phyloP scores from a whole-genome alignment of 30 jellyfish, hydroid and myxozoan species.

The Cassiopea andromeda region DNA sequence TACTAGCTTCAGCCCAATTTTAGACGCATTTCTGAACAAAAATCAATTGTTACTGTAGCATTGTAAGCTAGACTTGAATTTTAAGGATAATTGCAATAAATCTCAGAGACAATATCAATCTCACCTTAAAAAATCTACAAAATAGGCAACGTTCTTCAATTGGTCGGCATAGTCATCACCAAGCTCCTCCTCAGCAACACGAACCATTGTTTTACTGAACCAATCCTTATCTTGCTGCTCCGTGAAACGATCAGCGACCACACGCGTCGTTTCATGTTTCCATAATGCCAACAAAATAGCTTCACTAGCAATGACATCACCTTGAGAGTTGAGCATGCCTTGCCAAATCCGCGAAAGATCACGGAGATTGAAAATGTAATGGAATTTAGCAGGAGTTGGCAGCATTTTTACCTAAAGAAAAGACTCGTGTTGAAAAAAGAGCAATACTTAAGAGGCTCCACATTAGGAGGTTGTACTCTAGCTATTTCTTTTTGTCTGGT shows the following conservation, averaged over 20 bases:
- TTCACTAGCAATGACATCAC: constrained; percentile 59
- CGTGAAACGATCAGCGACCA: constrained; percentile 79
- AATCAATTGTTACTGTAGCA: no score
- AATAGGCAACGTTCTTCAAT: constrained; percentile 59
- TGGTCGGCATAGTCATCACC: constrained; percentile 56
- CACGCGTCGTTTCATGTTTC: constrained; percentile 83
- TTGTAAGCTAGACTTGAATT: no score
- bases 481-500: no score
- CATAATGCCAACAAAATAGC: constrained; percentile 54
- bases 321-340: constrained; percentile 78
- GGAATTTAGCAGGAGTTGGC: constrained; percentile 88
- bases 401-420: constrained; percentile 71
- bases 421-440: not conserved
- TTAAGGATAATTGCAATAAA: no score
- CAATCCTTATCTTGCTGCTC: constrained; percentile 80
- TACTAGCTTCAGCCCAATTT: no score
- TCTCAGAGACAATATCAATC: not conserved
- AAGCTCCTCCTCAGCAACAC: constrained; percentile 82
- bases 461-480: no score
- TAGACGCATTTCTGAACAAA: no score
- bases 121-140: constrained; percentile 82
- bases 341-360: constrained; percentile 89
- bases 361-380: constrained; percentile 76
- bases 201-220: constrained; percentile 73
- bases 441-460: not conserved